Percentiles rank a stretch among this genome's conserved stretches.
Conservation (phyloP, 2,888 invertebrate genomes). For the Lasioglossum marginatum region DNA sequence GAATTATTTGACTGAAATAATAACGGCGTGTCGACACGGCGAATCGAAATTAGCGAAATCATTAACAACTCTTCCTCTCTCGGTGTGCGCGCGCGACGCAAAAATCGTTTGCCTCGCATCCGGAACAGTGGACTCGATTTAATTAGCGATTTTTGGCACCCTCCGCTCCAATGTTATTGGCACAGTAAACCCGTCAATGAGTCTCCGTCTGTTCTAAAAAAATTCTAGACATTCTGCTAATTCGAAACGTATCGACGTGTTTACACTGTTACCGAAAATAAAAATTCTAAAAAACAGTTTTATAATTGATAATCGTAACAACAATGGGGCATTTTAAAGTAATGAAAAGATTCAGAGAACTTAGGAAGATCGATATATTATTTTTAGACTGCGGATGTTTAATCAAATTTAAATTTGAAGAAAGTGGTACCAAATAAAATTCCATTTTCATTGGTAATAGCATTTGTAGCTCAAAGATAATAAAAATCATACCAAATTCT, state of each 20-base stretch:
- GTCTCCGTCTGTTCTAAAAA: background rate
- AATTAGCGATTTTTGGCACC: background rate
- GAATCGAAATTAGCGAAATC: constrained; percentile 14
- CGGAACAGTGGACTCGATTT: background rate
- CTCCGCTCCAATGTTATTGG: background rate
- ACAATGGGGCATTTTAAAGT: too few species aligned
- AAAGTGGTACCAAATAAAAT: too few species aligned
- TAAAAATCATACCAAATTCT: too few species aligned
- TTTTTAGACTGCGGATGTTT: too few species aligned
- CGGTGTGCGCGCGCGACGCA: background rate
- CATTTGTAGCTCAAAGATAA: too few species aligned
- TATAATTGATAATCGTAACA: too few species aligned
- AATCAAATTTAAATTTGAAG: too few species aligned
- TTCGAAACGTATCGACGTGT: background rate
- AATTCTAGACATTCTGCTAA: too few species aligned
- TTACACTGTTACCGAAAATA: background rate
- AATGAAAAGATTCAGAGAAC: too few species aligned
- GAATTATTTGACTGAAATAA: constrained; percentile 15
- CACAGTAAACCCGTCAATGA: background rate
- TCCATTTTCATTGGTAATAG: too few species aligned
- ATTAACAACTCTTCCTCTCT: background rate
- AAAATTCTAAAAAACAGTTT: background rate
- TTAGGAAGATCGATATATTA: too few species aligned
- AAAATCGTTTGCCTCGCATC: background rate
- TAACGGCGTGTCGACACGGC: background rate